Percentiles rank a stretch among this genome's conserved stretches.
phyloP scores from a whole-genome alignment of 1,140 invertebrate genomes.

The Ostrea edulis region DNA sequence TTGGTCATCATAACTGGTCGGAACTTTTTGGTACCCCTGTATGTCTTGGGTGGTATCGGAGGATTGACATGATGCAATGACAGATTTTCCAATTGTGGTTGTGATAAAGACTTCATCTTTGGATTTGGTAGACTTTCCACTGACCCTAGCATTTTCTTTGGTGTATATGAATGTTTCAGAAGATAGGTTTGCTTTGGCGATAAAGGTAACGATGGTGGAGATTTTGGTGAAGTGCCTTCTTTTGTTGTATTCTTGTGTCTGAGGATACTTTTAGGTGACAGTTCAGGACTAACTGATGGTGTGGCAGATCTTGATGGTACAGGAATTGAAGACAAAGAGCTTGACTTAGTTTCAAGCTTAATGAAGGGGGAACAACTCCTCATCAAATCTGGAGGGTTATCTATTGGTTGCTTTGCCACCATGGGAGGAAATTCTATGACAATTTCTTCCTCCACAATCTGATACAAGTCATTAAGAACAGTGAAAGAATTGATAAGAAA shows the following conservation, averaged over 20 bases:
- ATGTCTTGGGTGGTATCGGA: not conserved
- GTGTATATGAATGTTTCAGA: not conserved
- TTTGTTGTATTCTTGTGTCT: constrained; percentile 13
- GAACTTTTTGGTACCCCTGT: not conserved
- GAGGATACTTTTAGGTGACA: constrained; percentile 28
- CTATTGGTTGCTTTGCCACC: not conserved
- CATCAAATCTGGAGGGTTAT: not conserved
- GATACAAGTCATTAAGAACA: not conserved
- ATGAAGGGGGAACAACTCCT: not conserved
- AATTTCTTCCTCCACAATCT: constrained; percentile 43
- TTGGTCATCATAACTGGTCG: constrained; percentile 16
- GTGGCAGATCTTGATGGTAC: not conserved
- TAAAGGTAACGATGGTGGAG: not conserved
- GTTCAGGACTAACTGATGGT: constrained; percentile 10
- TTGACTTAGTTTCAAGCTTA: not conserved
- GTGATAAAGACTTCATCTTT: not conserved
- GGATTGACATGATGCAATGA: not conserved
- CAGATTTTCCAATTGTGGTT: not conserved
- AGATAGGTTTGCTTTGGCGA: not conserved
- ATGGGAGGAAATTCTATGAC: constrained; percentile 38
- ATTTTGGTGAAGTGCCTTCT: not conserved
- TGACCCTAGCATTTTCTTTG: not conserved
- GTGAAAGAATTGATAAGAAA: not conserved
- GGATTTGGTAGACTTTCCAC: not conserved
- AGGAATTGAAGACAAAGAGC: not conserved